Evolutionary conservation across 1,140 invertebrate species (phyloP), one percentile per base, ranked within the genome.

Genomic region (Cyrtorhinus lividipennis): DNA sequence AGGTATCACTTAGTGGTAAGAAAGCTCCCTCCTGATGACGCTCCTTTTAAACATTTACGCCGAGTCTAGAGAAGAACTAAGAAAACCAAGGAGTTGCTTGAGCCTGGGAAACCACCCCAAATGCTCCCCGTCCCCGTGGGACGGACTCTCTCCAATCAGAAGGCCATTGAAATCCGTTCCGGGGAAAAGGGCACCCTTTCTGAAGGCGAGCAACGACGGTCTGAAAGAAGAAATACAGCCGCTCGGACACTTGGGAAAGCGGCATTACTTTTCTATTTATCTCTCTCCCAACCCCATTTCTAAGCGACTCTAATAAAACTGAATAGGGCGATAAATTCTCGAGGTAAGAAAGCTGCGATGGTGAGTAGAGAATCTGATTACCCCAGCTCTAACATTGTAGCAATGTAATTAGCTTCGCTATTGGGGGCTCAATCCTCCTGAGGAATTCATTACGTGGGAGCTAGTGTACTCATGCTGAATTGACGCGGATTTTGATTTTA

Each of bases 1-100:
- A 12, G 48, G 48, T 53, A 53, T 53, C 48, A 53, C 48, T 53
- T 53, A 53, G 48, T 53, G 12, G 12, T 53, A 5, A 5, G 30
- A 22, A 53, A 20, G 5, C 18, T 20, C 20, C 10, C 48, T 22
- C 48, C 48, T 53, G 48, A 53, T 53, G 48, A 53, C 48, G 48
- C 48, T 53, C 20, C 48, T 53, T 53, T 53, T 53, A 53, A 53
- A 53, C 48, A 53, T 53, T 53, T 53, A 53, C 8, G 12, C 30
- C 15, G 30, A n/a, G n/a, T n/a, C n/a, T n/a, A n/a, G n/a, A n/a
- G n/a, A 38, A 38, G 15, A 15, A 38, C 30, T 15, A 38, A 38
- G 30, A 38, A n/a, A n/a, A n/a, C 5, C 30, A 38, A 38, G 30
- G 30, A 38, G 30, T 38, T n/a, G n/a, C n/a, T n/a, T n/a, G n/a